Conservation (phyloP, 2,888 invertebrate genomes). For the Melieria omissa region DNA sequence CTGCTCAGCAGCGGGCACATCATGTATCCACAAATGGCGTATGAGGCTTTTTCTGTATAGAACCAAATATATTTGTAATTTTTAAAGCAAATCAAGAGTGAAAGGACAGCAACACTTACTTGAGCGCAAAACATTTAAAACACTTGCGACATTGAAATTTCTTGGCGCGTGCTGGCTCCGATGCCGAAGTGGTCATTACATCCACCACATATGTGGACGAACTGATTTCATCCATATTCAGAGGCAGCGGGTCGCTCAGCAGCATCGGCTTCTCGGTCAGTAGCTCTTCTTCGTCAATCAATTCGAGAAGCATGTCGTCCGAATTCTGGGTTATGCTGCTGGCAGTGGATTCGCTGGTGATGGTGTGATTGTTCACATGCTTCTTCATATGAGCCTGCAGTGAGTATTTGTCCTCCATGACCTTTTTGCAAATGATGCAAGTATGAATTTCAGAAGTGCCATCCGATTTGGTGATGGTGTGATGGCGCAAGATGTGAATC, state of each 20-base stretch:
- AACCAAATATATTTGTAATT: neutral
- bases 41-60: constrained; percentile 45
- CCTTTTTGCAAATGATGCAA: constrained; percentile 54
- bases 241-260: constrained; percentile 20
- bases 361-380: constrained; percentile 45
- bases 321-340: constrained; percentile 26
- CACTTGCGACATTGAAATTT: constrained; percentile 58
- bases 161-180: constrained; percentile 48
- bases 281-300: constrained; percentile 31
- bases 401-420: constrained; percentile 51
- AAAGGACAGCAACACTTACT: constrained; percentile 46
- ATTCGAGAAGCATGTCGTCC: constrained; percentile 16
- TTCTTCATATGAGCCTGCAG: constrained; percentile 55
- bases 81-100: neutral
- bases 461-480: constrained; percentile 44
- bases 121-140: constrained; percentile 58
- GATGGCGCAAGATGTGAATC: constrained; percentile 55
- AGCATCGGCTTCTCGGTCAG: constrained; percentile 15
- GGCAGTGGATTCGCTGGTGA: neutral
- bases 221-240: constrained; percentile 34
- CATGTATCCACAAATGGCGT: constrained; percentile 47
- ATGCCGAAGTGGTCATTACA: constrained; percentile 43
- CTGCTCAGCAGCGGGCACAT: constrained; percentile 18
- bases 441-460: constrained; percentile 42
- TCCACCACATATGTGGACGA: constrained; percentile 44